Base-by-base conservation (phyloP, 2,797 vertebrate species). In the Pygocentrus nattereri region DNA sequence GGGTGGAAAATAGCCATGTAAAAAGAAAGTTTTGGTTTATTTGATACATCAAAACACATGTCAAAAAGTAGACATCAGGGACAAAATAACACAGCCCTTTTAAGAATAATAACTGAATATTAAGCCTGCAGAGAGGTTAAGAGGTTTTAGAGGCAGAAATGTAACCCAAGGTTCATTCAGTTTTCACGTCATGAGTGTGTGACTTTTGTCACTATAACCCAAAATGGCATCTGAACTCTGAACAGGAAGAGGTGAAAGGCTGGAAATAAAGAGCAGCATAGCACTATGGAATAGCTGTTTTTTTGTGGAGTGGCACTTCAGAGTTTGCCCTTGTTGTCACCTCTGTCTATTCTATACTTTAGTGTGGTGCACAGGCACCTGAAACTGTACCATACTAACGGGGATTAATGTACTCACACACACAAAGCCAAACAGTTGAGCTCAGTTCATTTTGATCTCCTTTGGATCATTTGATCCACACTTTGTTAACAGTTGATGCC, bases 391-490 rank as follows among this genome's bases (percentile, higher is more conserved):
- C 79, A 4, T 31, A 54, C 83, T 54, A n/a, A 73, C 13, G 73
- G 25, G 52, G 13, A 47, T 23, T 21, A 11, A 74, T 49, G 21
- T 18, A 27, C 13, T 16, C 74, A 59, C n/a, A 30, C 44, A 49
- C 25, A 52, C 59, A 62, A 77, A 31, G 31, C 30, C 27, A 25
- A 34, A 62, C 70, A 85, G 67, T 76, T 58, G 61, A 72, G 84
- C 62, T 62, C 10, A 21, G 50, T 80, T 67, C 73, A 74, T 70
- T 85, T 67, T 61, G 65, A 76, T 74, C 81, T 52, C 54, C 67
- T 68, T 41, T 65, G 23, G 52, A 85, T 84, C 74, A 82, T 81
- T 74, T 80, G 79, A 85, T 83, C 77, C 81, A 75, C 49, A 68
- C 78, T 75, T 85, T 76, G 76, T 75, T 75, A 73, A 76, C 64